Base-by-base conservation (phyloP, 2,888 invertebrate species). In the Agriopis leucophaearia region DNA sequence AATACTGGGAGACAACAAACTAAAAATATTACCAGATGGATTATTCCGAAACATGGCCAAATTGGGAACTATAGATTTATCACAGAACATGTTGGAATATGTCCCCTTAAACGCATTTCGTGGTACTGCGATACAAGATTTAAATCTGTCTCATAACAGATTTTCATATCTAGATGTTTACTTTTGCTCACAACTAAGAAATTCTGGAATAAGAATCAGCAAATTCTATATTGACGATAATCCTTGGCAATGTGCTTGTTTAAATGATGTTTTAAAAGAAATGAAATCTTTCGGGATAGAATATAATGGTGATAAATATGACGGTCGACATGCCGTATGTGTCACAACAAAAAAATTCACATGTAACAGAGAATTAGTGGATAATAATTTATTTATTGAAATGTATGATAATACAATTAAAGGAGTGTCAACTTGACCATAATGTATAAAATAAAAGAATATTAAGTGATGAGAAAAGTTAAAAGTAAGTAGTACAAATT, bases 241-340 rank as follows among this genome's bases (percentile, higher is more conserved):
- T 64, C 91, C 91, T 0, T 92, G 90, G 89, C 90, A 91, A 58
- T 92, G 92, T 73, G 78, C 86, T 0, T 91, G 92, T 72, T 75
- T 92, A 0, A 79, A 76, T 54, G 84, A 90, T 15, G 61, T 89
- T n/a, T 42, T 91, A 1, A 82, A 80, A 50, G 91, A 91, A 77
- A 82, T 90, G 0, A 89, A 88, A 62, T 77, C 63, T 15, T 75
- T 80, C 13, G 75, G 77, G 5, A 83, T 92, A 38, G 73, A 77
- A 44, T 91, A 92, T 59, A 89, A 88, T 55, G 73, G 69, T 57
- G 68, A 58, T 0, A 82, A 83, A 66, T 90, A 85, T 59, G 81
- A 86, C 51, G 92, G 91, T 0, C 69, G 74, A 38, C 74, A 82
- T 8, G 80, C 84, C 7, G 87, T 90, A 1, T 92, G 92, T 75